Evolutionary conservation across 1,140 invertebrate species (phyloP), one percentile per base, ranked within the genome.

Genomic region (Eumeta japonica): DNA sequence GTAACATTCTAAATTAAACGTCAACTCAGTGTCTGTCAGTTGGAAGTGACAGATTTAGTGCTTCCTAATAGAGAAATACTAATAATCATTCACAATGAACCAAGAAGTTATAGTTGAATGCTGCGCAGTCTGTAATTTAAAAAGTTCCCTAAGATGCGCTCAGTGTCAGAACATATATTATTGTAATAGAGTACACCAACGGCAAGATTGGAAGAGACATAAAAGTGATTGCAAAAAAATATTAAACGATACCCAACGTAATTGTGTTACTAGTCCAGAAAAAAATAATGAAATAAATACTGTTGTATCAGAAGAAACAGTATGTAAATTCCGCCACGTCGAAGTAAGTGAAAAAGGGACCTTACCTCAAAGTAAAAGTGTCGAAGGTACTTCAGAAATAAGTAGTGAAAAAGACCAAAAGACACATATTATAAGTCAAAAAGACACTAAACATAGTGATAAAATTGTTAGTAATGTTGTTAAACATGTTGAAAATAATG

Each of bases 171-270:
- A 60, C 40, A 78, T 81, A 40, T 84, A 82, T 71, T 92, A 91
- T 66, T 92, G 89, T 65, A 83, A 81, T 28, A 86, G 82, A 52
- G 83, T 86, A 45, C 89, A 91, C 60, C 89, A 91, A 68, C 81
- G 79, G 37, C 57, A 78, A 41, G 84, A 91, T 50, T 91, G 88
- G 88, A 82, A 83, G 46, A 71, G 73, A 37, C 89, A 92, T 58
- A 87, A 84, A 66, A 62, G 61, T 48, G 70, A 76, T 32, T 81
- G 80, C 53, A 50, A 53, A 41, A 73, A 68, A 54, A 55, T 55
- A 54, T 48, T 54, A 54, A 63, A 68, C 56, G 64, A 45, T n/a
- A n/a, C n/a, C n/a, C n/a, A n/a, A n/a, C n/a, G n/a, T n/a, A n/a
- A n/a, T n/a, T n/a, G n/a, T n/a, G n/a, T n/a, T n/a, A n/a, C n/a